Evolutionary conservation across 1,140 invertebrate genomes (phyloP), one percentile per base, ranked within the genome.

Genomic region (Papilio helenus): DNA sequence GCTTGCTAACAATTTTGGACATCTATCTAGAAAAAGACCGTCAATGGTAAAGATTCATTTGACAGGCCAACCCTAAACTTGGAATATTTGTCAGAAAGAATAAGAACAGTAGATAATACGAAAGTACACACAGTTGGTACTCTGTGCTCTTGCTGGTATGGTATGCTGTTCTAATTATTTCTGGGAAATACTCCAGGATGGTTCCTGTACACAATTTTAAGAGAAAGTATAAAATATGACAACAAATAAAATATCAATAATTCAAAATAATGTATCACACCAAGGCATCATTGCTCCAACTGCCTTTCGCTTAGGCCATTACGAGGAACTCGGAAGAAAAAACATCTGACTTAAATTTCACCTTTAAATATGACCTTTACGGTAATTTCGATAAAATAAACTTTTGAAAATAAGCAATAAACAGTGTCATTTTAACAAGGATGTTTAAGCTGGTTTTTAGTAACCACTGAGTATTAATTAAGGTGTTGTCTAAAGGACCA

Each of bases 321-420:
- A 23, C 2, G 2, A 12, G 14, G 58, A 23, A 61, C 20, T 58
- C 20, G 2, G 58, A 23, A 23, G 12, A 23, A 61, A 61, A 61
- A 65, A 29, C 23, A 65, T 29, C 61, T 16, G 23, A 29, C 61
- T 65, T 65, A 65, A 65, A 26, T 65, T 65, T 65, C 23, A 61
- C 9, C n/a, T 23, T 61, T 61, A 65, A 65, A 29, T 29, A 26
- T 65, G 61, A 65, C 61, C 61, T 65, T 65, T 65, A 29, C 20
- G 23, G 10, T 65, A 65, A 65, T 65, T 65, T 16, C 10, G 12
- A 65, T 16, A 65, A 65, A 65, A 65, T 26, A 20, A 61, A 61
- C 2, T 61, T 65, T 65, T 29, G 2, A 26, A 61, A 23, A n/a
- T n/a, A 23, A 7, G n/a, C 61, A 65, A 65, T 29, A 14, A 65